Percentiles rank a stretch among this genome's conserved stretches.
Conservation (phyloP, 2,113 vertebrate genomes). For the Paradoxurus hermaphroditus region DNA sequence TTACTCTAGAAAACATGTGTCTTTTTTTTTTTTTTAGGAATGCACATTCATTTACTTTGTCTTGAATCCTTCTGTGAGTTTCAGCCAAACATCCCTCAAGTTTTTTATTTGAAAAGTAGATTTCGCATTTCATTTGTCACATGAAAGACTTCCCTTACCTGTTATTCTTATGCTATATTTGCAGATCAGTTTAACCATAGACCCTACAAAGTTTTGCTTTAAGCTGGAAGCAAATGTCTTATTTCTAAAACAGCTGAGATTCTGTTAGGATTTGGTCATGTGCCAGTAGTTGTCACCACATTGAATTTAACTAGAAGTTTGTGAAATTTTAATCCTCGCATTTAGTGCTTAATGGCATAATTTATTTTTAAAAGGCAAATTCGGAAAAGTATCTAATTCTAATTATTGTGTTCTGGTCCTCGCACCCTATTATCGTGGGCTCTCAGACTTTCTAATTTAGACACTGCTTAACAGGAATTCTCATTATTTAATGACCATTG, state of each 20-base stretch:
- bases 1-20: conserved; percentile 29
- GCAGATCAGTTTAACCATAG: not conserved
- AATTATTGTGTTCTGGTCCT: not conserved
- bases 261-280: conserved; percentile 27
- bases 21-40: conserved; percentile 48
- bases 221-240: conserved; percentile 43
- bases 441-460: conserved; percentile 13
- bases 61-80: conserved; percentile 18
- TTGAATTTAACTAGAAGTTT: conserved; percentile 52
- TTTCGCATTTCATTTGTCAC: conserved; percentile 22
- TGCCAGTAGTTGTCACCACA: conserved; percentile 46
- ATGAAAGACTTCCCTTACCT: not conserved
- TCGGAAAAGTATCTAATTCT: not conserved
- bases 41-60: not conserved
- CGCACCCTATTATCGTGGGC: not conserved
- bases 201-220: conserved; percentile 5
- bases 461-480: not conserved
- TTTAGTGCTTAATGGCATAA: conserved; percentile 53
- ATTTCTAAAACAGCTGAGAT: conserved; percentile 48
- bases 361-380: conserved; percentile 61
- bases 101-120: conserved; percentile 21
- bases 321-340: conserved; percentile 37
- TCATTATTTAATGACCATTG: conserved; percentile 8
- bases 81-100: not conserved
- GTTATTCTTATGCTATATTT: not conserved